Conservation (phyloP, 2,888 invertebrate genomes). For the Morpho helenor region DNA sequence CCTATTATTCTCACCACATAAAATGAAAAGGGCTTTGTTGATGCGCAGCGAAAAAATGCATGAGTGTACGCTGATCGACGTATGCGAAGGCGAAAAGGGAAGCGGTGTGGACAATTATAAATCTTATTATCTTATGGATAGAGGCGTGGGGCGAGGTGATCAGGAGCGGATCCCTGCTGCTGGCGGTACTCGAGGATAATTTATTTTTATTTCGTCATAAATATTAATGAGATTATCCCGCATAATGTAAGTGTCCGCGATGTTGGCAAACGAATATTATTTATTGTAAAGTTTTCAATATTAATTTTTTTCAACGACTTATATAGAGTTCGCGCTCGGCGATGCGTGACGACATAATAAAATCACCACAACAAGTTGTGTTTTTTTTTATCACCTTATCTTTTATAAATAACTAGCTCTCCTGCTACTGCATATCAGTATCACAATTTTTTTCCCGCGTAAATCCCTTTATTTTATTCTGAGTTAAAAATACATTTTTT, state of each 20-base stretch:
- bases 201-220: slow-evolving; percentile 51
- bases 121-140: slow-evolving; percentile 19
- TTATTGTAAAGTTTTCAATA: slow-evolving; percentile 39
- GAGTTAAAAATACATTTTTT: too few relatives aligned
- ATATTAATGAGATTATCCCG: slow-evolving; percentile 52
- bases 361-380: slow-evolving; percentile 1
- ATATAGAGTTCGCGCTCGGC: slow-evolving; percentile 21
- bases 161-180: slow-evolving; percentile 32
- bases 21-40: slow-evolving; percentile 28
- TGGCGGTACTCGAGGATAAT: slow-evolving; percentile 39
- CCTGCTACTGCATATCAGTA: too few relatives aligned
- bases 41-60: slow-evolving; percentile 31
- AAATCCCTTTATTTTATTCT: too few relatives aligned
- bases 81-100: slow-evolving; percentile 11
- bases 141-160: slow-evolving; percentile 21
- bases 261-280: slow-evolving; percentile 41
- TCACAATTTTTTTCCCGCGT: too few relatives aligned
- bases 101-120: slow-evolving; percentile 12
- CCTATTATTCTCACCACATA: slow-evolving; percentile 32
- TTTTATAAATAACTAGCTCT: too few relatives aligned
- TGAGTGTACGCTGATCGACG: slow-evolving; percentile 27
- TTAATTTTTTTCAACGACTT: slow-evolving; percentile 28
- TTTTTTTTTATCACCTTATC: too few relatives aligned
- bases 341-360: slow-evolving; percentile 15
- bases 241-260: slow-evolving; percentile 46